Conservation (phyloP, 1,140 invertebrate species). For the Listronotus oregonensis region DNA sequence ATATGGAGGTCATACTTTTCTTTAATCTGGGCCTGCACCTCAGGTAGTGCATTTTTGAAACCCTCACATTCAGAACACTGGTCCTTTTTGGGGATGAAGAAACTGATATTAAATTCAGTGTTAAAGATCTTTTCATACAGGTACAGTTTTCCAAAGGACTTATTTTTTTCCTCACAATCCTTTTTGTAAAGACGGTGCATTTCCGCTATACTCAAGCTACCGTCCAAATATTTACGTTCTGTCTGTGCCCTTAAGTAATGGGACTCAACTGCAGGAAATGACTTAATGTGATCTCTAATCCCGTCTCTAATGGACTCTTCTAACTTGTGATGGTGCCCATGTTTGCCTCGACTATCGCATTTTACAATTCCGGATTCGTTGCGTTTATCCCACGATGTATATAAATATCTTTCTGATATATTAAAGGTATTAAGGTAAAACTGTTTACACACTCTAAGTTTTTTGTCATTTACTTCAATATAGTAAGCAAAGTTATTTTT, state of each 20-base stretch:
- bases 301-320: conserved; percentile 32
- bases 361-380: background rate
- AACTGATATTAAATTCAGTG: conserved; percentile 51
- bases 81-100: conserved; percentile 46
- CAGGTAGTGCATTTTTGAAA: background rate
- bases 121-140: conserved; percentile 50
- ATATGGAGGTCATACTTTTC: background rate
- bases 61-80: conserved; percentile 14
- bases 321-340: conserved; percentile 35
- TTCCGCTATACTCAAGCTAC: conserved; percentile 47
- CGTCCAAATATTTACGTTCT: conserved; percentile 49
- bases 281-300: conserved; percentile 40
- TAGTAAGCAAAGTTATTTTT: background rate
- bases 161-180: conserved; percentile 36
- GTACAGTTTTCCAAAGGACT: conserved; percentile 41
- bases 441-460: background rate
- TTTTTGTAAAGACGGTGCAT: conserved; percentile 48
- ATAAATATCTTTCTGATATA: background rate
- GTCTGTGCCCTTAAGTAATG: conserved; percentile 40
- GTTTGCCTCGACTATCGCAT: conserved; percentile 38
- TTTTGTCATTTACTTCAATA: background rate
- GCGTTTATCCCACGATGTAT: background rate
- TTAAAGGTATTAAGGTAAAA: background rate
- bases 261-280: conserved; percentile 51
- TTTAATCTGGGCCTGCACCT: no score